Evolutionary conservation across 2,888 invertebrate species (phyloP), one percentile per base, ranked within the genome.

Genomic region (Drosophila antonietae): DNA sequence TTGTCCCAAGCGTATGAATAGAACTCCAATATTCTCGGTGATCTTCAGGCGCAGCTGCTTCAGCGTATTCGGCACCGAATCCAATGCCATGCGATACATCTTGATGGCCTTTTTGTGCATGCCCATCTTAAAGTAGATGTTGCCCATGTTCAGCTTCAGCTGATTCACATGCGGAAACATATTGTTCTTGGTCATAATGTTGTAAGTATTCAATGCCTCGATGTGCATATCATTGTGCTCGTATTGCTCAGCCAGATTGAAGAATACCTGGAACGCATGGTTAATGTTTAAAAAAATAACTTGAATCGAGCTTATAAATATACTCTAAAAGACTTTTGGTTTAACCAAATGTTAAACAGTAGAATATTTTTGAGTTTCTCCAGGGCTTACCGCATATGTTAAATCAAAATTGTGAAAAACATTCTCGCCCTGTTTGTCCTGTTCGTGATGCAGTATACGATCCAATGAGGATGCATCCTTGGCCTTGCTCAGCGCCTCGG

Each of bases 81-180:
- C 99, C 76, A 99, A 94, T 0, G 99, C 99, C 99, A 99, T 99
- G 83, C 99, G 95, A 91, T 98, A 99, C 94, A 98, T 96, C 94
- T 99, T 99, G 67, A 99, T 95, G 0, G 99, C 99, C 93, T 98
- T 98, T 15, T 97, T 96, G 90, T 97, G 98, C 89, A 97, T 95
- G 78, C 97, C 98, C 95, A 98, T 97, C 93, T 97, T 97, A 89
- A 97, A 97, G 93, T 98, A 98, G 88, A 99, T 98, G 91, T 99
- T 99, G 2, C 99, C 99, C 96, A 99, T 99, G 92, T 99, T 99
- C 0, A 99, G 96, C 94, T 98, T 98, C 10, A 99, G 93, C 73
- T 98, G 95, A 88, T 98, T 97, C 44, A 98, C 97, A 91, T 98
- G 98, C 53, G 96, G 96, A 92, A 99, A 98, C 94, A 98, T 95